Evolutionary conservation across 1,140 invertebrate genomes (phyloP).

Genomic region (Maconellicoccus hirsutus): DNA sequence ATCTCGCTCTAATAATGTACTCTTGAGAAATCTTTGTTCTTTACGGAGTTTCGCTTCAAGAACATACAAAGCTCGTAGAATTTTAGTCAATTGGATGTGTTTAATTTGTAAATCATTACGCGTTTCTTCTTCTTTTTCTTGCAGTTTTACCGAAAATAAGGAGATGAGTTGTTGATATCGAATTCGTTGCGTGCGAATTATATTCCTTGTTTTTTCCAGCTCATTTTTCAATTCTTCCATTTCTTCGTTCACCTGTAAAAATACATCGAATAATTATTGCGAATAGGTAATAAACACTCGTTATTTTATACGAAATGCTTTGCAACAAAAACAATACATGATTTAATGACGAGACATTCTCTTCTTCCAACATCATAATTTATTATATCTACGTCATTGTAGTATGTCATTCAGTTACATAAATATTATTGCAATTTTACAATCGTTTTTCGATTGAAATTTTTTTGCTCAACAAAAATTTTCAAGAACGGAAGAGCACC

Average conservation of each 20-base stretch:
- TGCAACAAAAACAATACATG: too few relatives aligned
- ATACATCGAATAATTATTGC: too few relatives aligned
- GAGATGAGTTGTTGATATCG: conserved; percentile 7
- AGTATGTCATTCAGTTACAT: too few relatives aligned
- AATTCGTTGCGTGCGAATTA: conserved; percentile 1
- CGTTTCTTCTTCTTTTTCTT: conserved; percentile 6
- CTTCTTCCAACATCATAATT: too few relatives aligned
- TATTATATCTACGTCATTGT: too few relatives aligned
- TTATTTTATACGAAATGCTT: too few relatives aligned
- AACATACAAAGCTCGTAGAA: conserved; percentile 39
- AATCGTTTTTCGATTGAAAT: too few relatives aligned
- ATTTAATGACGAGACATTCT: too few relatives aligned
- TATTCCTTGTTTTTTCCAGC: background rate
- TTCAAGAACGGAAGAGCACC: too few relatives aligned
- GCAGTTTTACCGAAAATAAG: background rate
- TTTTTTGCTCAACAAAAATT: too few relatives aligned
- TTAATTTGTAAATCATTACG: conserved; percentile 11
- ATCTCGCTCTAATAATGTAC: conserved; percentile 54
- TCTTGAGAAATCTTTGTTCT: conserved; percentile 57
- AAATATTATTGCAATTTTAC: too few relatives aligned
- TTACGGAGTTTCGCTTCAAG: conserved; percentile 57
- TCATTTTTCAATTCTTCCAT: conserved; percentile 7
- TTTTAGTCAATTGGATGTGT: conserved; percentile 11
- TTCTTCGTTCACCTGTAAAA: background rate
- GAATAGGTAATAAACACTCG: too few relatives aligned